Percentiles rank a stretch among this genome's conserved stretches.
Conservation (phyloP, 2,888 invertebrate species). For the Biston stratarius region DNA sequence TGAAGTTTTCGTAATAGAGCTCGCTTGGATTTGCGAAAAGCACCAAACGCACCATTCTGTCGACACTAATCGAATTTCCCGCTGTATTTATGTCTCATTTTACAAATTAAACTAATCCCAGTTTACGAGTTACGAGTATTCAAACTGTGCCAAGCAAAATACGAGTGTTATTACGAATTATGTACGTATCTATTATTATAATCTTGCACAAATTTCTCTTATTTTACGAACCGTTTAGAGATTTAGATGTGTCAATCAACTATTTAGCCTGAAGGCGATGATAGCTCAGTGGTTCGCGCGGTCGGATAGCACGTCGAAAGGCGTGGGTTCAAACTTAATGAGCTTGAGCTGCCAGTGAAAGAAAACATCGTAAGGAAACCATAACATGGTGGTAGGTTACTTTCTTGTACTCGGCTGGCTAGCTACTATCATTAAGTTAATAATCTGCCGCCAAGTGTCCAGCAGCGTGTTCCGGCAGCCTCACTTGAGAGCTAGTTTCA, state of each 20-base stretch:
- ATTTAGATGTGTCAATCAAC: background rate
- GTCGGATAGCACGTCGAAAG: no score
- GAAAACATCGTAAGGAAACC: no score
- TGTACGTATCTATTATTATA: background rate
- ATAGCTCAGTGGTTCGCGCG: no score
- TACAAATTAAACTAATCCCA: slow-evolving; percentile 31
- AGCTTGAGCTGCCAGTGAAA: no score
- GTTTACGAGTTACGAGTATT: slow-evolving; percentile 18
- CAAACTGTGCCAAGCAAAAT: slow-evolving; percentile 23
- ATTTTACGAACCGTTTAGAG: background rate
- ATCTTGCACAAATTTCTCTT: background rate
- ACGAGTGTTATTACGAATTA: slow-evolving; percentile 16
- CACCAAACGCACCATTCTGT: slow-evolving; percentile 13
- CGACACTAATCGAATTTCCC: slow-evolving; percentile 26
- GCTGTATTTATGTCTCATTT: slow-evolving; percentile 26
- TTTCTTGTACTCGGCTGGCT: no score
- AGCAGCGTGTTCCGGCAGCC: no score
- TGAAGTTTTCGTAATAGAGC: slow-evolving; percentile 8
- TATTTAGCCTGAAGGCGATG: no score
- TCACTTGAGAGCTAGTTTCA: no score
- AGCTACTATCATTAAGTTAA: no score
- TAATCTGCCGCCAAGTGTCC: no score
- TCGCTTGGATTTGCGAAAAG: slow-evolving; percentile 9
- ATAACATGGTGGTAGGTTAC: no score
- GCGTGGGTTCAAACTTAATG: no score